Conservation (phyloP, 2,113 vertebrate species). For the Hippocampus guttulatus region DNA sequence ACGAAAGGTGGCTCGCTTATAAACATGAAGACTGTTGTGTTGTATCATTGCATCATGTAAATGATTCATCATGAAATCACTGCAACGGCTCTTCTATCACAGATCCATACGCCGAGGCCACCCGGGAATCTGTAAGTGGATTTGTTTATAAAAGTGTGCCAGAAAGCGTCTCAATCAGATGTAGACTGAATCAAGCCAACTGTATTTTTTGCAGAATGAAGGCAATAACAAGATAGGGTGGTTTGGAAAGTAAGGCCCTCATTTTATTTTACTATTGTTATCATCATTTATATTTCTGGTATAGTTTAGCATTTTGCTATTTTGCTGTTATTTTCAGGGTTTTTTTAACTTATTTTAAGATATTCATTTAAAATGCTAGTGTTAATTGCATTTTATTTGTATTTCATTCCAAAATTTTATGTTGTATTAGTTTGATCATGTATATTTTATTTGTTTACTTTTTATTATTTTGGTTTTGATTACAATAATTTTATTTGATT, state of each 20-base stretch:
- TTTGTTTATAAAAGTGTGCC: neutral
- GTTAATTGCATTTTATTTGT: neutral
- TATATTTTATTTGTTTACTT: neutral
- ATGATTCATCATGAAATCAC: neutral
- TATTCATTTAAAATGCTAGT: no score
- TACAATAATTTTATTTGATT: neutral
- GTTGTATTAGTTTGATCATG: neutral
- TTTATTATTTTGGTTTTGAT: neutral
- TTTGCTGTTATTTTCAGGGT: neutral
- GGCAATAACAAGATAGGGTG: constrained; percentile 47
- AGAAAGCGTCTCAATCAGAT: neutral
- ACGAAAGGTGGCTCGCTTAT: neutral
- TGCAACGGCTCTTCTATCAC: constrained; percentile 8
- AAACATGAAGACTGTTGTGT: neutral
- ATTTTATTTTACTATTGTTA: neutral
- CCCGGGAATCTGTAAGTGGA: constrained; percentile 41
- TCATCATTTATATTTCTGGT: neutral
- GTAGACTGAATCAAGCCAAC: constrained; percentile 10
- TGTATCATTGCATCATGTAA: neutral
- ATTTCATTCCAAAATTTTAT: neutral
- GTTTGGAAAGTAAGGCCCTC: constrained; percentile 61
- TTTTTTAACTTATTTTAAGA: neutral
- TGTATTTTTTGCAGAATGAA: constrained; percentile 52
- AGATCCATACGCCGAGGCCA: constrained; percentile 69
- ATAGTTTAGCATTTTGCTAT: neutral